Base-by-base conservation (phyloP, 1,140 invertebrate species). In the Trichoplusia ni region DNA sequence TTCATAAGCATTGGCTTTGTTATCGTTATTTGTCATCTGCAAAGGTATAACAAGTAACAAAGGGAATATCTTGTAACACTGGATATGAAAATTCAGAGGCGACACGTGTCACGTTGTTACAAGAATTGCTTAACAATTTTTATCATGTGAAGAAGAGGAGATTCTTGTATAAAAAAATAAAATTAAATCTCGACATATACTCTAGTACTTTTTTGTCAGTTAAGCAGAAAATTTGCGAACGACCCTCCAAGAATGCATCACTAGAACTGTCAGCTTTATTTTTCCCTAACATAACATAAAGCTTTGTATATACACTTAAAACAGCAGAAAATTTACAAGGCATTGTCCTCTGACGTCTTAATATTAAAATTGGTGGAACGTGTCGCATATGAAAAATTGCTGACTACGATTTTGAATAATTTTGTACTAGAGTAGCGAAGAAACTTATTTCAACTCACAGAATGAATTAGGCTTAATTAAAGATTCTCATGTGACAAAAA, bases 1-100 rank as follows among this genome's bases (percentile, higher is more conserved):
- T 61, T 77, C 68, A 76, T 58, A 40, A 60, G 44, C 58, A 66
- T 29, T 47, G 4, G 47, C 42, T 68, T 65, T 79, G 67, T 71
- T 72, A 67, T 75, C 59, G 65, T 40, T 21, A 38, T 65, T 37
- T 51, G 33, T 65, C 61, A 37, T 25, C 44, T 14, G 2, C 1
- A 25, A 21, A 29, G 8, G 18, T 16, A 21, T 19, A 54, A 25
- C 8, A 19, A 25, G 44, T 23, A 31, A 51, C 29, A 51, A 51
- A 21, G 16, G 25, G 33, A 54, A 38, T 54, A n/a, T n/a, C n/a
- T n/a, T n/a, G n/a, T n/a, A n/a, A n/a, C n/a, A n/a, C n/a, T n/a
- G n/a, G n/a, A n/a, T n/a, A n/a, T n/a, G n/a, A n/a, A n/a, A n/a
- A n/a, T n/a, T n/a, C n/a, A n/a, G n/a, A n/a, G n/a, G n/a, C n/a